Evolutionary conservation across 2,888 invertebrate genomes (phyloP).

Genomic region (Erebia palarica): DNA sequence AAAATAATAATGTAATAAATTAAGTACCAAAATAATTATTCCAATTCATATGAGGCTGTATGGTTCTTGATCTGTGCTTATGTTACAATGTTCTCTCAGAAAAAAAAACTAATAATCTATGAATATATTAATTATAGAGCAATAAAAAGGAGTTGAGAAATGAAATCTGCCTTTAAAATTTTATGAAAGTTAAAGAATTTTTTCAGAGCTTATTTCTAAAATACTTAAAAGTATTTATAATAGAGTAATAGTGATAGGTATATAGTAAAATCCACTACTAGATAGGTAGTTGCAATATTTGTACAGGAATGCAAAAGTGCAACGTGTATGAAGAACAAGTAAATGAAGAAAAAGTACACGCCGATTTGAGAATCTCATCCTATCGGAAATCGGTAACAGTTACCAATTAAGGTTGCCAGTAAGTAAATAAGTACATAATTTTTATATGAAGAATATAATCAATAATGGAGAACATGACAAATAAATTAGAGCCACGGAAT

Average conservation of each 20-base stretch:
- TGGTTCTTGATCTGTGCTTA: neutral
- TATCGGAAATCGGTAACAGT: too few relatives aligned
- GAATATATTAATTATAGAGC: neutral
- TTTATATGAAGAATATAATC: neutral
- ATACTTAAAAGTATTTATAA: constrained; percentile 52
- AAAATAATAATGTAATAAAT: neutral
- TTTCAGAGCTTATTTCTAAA: constrained; percentile 54
- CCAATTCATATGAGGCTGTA: neutral
- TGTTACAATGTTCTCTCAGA: too few relatives aligned
- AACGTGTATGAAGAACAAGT: constrained; percentile 33
- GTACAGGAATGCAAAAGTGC: constrained; percentile 66
- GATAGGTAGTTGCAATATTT: constrained; percentile 45
- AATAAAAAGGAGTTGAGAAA: constrained; percentile 10
- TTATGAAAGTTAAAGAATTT: constrained; percentile 20
- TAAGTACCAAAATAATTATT: neutral
- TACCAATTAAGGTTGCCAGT: too few relatives aligned
- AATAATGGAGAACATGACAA: neutral
- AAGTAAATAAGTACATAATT: too few relatives aligned
- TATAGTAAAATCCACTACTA: constrained; percentile 68
- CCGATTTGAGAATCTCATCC: neutral
- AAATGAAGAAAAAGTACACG: constrained; percentile 21
- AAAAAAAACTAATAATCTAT: neutral
- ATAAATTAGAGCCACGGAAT: neutral
- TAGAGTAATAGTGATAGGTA: constrained; percentile 71
- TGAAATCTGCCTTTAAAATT: constrained; percentile 37